Conservation (phyloP, 2,888 invertebrate genomes). For the Leucophora obtusa region DNA sequence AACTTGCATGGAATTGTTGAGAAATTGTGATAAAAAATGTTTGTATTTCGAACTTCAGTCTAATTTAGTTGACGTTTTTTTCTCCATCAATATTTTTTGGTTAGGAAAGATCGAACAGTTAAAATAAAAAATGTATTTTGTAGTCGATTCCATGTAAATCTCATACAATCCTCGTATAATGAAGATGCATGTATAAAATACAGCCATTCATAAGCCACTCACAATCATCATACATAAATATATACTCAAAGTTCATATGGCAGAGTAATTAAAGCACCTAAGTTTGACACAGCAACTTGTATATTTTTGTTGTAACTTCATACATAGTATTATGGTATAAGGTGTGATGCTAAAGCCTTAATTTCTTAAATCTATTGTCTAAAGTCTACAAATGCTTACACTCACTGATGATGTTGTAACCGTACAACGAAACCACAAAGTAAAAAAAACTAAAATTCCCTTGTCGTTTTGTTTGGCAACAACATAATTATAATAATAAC, state of each 20-base stretch:
- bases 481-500: constrained; percentile 59
- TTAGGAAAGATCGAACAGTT: no score
- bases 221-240: neutral
- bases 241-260: neutral
- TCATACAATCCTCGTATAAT: neutral
- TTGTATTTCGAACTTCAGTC: no score
- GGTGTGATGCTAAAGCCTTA: constrained; percentile 43
- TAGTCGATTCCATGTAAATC: neutral
- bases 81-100: no score
- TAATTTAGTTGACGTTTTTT: no score
- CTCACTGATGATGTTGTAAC: constrained; percentile 30
- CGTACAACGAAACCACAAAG: constrained; percentile 25
- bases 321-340: neutral
- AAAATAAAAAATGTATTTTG: no score
- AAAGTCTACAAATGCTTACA: constrained; percentile 15
- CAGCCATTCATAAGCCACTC: neutral
- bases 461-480: constrained; percentile 60
- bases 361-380: constrained; percentile 40
- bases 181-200: neutral
- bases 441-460: constrained; percentile 39
- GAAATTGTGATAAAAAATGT: no score
- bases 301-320: constrained; percentile 4
- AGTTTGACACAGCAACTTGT: neutral
- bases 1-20: no score
- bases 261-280: constrained; percentile 37